phyloP scores from a whole-genome alignment of 1,140 invertebrate species.

The Drosophila athabasca region DNA sequence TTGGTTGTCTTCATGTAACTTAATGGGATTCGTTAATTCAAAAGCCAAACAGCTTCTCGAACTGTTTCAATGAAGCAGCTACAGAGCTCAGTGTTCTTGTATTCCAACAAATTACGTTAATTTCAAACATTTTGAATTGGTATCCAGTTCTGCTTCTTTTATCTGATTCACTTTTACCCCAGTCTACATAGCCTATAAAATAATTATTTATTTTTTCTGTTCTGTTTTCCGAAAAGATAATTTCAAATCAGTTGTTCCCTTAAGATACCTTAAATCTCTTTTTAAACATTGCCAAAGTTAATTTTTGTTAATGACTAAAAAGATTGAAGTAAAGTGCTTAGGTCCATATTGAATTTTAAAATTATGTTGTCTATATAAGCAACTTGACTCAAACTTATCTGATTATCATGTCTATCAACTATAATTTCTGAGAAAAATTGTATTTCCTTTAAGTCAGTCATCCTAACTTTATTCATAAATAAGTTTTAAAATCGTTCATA shows the following conservation, averaged over 20 bases:
- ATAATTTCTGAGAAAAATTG: slow-evolving; percentile 28
- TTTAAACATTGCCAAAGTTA: slow-evolving; percentile 31
- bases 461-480: slow-evolving; percentile 44
- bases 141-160: no score
- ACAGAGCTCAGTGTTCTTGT: slow-evolving; percentile 75
- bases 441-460: slow-evolving; percentile 47
- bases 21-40: slow-evolving; percentile 19
- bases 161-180: no score
- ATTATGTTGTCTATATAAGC: slow-evolving; percentile 37
- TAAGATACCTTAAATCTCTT: slow-evolving; percentile 46
- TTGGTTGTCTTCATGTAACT: slow-evolving; percentile 31
- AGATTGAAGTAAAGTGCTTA: slow-evolving; percentile 24
- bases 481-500: slow-evolving; percentile 26
- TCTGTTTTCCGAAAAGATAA: slow-evolving; percentile 20
- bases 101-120: slow-evolving; percentile 67
- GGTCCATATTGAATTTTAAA: slow-evolving; percentile 23
- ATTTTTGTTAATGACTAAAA: slow-evolving; percentile 33
- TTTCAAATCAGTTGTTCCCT: slow-evolving; percentile 36
- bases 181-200: no score
- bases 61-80: slow-evolving; percentile 43
- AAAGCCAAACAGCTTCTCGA: slow-evolving; percentile 20
- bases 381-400: slow-evolving; percentile 39
- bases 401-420: slow-evolving; percentile 34
- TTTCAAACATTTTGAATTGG: slow-evolving; percentile 52
- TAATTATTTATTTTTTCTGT: no score